Conservation (phyloP, 2,113 vertebrate species). For the Tiliqua scincoides region DNA sequence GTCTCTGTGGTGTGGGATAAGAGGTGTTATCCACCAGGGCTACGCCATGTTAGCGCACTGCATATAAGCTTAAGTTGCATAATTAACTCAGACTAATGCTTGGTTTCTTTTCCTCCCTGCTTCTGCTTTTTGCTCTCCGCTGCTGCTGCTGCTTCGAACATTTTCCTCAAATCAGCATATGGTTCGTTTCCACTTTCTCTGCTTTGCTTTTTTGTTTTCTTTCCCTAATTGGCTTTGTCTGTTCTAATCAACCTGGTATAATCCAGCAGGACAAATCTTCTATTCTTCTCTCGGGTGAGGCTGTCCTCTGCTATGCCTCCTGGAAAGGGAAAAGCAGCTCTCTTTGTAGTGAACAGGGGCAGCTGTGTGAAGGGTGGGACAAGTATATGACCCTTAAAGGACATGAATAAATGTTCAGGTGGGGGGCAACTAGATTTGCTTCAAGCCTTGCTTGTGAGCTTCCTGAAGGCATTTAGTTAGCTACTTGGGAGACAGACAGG, state of each 20-base stretch:
- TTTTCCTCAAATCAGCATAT: constrained; percentile 86
- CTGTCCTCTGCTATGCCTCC: not conserved
- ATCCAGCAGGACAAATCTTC: not conserved
- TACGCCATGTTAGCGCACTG: not conserved
- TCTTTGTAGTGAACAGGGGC: not conserved
- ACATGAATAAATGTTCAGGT: not conserved
- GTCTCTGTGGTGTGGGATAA: not conserved
- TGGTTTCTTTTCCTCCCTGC: constrained; percentile 49
- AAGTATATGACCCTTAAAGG: not conserved
- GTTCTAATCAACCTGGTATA: not conserved
- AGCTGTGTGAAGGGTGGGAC: not conserved
- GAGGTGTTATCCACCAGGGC: too few species aligned
- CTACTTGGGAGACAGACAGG: not conserved
- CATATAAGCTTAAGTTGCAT: not conserved
- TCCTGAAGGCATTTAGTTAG: not conserved
- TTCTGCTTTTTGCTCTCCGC: constrained; percentile 64
- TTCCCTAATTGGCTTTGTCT: not conserved
- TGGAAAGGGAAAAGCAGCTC: not conserved
- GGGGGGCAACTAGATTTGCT: not conserved
- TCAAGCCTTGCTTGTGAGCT: not conserved
- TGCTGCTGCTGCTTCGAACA: constrained; percentile 84
- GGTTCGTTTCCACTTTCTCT: constrained; percentile 87
- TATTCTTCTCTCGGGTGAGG: not conserved
- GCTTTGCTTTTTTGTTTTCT: constrained; percentile 21
- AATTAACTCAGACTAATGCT: constrained; percentile 27